Conservation (phyloP, 1,140 invertebrate species). For the Cydia amplana region DNA sequence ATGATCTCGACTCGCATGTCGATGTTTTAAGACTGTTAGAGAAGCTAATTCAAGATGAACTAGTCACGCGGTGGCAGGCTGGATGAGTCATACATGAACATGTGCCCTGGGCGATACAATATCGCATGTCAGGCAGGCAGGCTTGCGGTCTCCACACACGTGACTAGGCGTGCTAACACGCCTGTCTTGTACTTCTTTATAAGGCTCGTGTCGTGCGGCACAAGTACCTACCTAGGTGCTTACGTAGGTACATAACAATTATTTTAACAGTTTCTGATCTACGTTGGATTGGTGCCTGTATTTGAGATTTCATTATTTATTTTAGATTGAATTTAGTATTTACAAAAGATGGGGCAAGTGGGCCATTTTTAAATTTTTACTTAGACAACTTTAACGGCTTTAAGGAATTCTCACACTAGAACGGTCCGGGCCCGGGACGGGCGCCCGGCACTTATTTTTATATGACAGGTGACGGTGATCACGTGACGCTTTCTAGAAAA, state of each 20-base stretch:
- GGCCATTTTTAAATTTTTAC: no score
- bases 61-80: slow-evolving; percentile 1
- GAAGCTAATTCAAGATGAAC: background rate
- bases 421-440: no score
- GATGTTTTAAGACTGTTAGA: background rate
- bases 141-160: slow-evolving; percentile 4
- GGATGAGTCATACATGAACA: background rate
- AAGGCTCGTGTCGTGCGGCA: slow-evolving; percentile 8
- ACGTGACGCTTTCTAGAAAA: no score
- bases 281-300: background rate
- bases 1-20: background rate
- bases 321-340: no score
- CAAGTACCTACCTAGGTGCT: background rate
- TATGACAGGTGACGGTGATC: no score
- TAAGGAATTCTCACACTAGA: no score
- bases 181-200: background rate
- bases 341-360: no score
- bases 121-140: slow-evolving; percentile 9
- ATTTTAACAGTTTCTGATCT: background rate
- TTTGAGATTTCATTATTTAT: no score
- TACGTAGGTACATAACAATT: background rate
- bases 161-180: background rate
- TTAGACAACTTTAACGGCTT: no score
- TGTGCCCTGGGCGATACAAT: background rate
- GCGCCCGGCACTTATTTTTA: no score